Base-by-base conservation (phyloP, 2,113 vertebrate species). In the Platysternon megacephalum region DNA sequence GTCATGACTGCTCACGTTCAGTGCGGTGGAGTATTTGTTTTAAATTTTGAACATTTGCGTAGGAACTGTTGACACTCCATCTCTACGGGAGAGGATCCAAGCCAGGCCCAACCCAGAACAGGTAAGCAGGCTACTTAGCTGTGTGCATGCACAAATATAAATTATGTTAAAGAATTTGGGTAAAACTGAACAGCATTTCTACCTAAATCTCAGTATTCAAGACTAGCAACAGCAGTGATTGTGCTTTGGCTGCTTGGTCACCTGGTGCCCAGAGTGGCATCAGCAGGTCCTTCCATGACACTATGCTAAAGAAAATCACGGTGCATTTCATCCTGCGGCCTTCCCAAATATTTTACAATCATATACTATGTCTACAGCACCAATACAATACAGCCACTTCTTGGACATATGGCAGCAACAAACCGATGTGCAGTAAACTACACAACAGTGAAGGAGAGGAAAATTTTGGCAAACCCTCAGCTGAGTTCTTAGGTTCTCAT, bases 51-150 rank as follows among this genome's bases (percentile, higher is more conserved):
- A 48, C 61, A 91, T 96, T 94, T 93, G 26, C 56, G 65, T 96
- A 99, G 99, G 99, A 82, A 99, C 99, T 6, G 99, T 99, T 91
- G 99, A 99, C 79, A 99, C 99, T 2, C 99, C 99, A 39, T 99
- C 99, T 55, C 97, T 99, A 88, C 98, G 98, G 84, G 99, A 98
- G 78, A 98, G 99, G 96, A 99, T 99, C 92, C 98, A 99, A 98
- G 99, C 99, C 82, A 98, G 94, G 32, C 98, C 99, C 55, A 97
- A 99, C 92, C 99, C 99, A 68, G 98, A 99, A 61, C 98, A 99
- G 99, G 99, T 99, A 97, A n/a, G 86, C 95, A 91, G 93, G 17
- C 35, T 58, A 44, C 42, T 51, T 55, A 53, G 42, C 83, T 42
- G 6, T 6, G 4, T n/a, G 6, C 1, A 0, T 24, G 28, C 2